Conservation (phyloP, 2,797 vertebrate species). For the Falco naumanni region DNA sequence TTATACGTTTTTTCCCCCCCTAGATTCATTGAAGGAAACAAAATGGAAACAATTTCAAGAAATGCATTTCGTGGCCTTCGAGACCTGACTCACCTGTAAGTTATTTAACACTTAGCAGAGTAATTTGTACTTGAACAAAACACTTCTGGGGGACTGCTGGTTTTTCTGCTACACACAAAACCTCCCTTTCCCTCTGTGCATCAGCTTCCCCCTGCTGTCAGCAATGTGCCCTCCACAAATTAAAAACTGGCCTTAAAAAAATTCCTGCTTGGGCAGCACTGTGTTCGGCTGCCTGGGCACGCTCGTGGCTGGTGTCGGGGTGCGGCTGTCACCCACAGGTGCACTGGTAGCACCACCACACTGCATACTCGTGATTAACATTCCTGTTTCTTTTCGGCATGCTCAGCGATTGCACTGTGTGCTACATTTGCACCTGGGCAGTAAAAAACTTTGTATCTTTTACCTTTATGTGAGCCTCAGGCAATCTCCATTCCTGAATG, state of each 20-base stretch:
- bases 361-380: fast-evolving
- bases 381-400: not conserved
- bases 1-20: not conserved
- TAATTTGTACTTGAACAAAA: not conserved
- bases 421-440: not conserved
- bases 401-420: not conserved
- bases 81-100: constrained; percentile 97
- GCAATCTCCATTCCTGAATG: not conserved
- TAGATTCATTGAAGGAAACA: constrained; percentile 98
- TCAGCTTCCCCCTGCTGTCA: not conserved
- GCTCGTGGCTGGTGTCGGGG: not conserved
- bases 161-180: not conserved
- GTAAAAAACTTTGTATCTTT: not conserved
- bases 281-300: not conserved
- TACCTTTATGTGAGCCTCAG: not conserved
- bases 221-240: not conserved
- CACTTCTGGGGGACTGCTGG: not conserved
- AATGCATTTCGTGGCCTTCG: constrained; percentile 95
- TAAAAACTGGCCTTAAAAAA: not conserved
- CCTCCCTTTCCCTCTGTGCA: not conserved
- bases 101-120: constrained; percentile 27
- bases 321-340: not conserved
- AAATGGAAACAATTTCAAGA: constrained; percentile 92
- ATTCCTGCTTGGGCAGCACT: not conserved
- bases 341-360: fast-evolving